Conservation (phyloP, 1,140 invertebrate species). For the Drosophila bifasciata region DNA sequence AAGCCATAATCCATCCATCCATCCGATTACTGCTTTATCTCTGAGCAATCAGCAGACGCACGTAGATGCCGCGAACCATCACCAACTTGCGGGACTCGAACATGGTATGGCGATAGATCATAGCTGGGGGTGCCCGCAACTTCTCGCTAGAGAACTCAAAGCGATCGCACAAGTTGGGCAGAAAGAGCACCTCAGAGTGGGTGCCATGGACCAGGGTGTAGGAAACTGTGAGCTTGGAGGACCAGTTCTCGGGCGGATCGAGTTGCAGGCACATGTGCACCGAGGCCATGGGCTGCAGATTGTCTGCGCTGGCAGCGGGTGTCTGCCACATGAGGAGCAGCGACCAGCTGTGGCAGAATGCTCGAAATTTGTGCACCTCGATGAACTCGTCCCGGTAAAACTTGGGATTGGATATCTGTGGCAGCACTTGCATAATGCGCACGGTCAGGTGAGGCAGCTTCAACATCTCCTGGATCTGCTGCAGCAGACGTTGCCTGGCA, state of each 20-base stretch:
- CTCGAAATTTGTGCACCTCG: neutral
- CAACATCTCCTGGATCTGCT: slow-evolving; percentile 12
- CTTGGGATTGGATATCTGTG: fast-evolving
- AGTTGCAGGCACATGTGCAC: slow-evolving; percentile 21
- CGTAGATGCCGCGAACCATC: slow-evolving; percentile 20
- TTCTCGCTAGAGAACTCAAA: slow-evolving; percentile 7
- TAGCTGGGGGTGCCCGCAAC: neutral
- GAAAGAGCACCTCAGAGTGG: slow-evolving; percentile 26
- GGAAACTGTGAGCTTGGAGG: neutral
- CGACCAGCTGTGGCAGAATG: slow-evolving; percentile 8
- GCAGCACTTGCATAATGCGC: slow-evolving; percentile 22
- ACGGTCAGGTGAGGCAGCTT: slow-evolving; percentile 14
- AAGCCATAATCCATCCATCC: no score
- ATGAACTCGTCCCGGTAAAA: slow-evolving; percentile 5
- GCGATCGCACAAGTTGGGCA: slow-evolving; percentile 31
- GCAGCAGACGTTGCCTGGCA: neutral
- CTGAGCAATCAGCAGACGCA: slow-evolving; percentile 25
- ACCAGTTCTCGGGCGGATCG: neutral
- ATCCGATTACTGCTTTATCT: neutral
- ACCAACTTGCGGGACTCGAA: slow-evolving; percentile 7
- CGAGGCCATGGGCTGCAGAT: neutral
- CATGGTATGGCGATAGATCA: slow-evolving; percentile 20
- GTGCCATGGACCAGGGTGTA: slow-evolving; percentile 25
- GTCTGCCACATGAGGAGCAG: slow-evolving; percentile 28
- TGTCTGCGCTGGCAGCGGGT: neutral